Evolutionary conservation across 2,113 vertebrate genomes (phyloP).

Genomic region (Narcine bancroftii): DNA sequence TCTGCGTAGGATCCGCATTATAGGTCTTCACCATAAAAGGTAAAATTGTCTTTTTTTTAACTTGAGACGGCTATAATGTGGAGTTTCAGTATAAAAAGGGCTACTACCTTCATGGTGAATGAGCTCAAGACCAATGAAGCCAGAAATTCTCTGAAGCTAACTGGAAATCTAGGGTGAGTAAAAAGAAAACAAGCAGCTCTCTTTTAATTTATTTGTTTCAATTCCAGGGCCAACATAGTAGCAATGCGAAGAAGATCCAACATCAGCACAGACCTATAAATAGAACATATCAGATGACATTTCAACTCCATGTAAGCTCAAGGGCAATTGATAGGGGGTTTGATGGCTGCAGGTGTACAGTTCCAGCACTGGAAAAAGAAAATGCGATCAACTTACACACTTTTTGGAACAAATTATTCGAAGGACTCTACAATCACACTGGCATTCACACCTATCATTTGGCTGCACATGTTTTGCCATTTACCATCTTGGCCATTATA

Average conservation of each 20-base stretch:
- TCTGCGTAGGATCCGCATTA: too few relatives aligned
- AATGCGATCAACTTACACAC: not conserved
- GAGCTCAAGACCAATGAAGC: not conserved
- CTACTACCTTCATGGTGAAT: not conserved
- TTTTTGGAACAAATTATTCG: not conserved
- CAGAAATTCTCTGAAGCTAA: not conserved
- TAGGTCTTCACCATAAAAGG: too few relatives aligned
- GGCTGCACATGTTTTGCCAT: not conserved
- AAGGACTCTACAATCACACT: not conserved
- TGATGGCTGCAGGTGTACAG: not conserved
- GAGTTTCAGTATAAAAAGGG: too few relatives aligned
- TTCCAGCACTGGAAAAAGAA: not conserved
- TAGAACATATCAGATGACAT: not conserved
- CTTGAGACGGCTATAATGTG: too few relatives aligned
- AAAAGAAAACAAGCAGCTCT: not conserved
- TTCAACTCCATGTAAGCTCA: not conserved
- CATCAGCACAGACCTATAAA: not conserved
- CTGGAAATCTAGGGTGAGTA: not conserved
- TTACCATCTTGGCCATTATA: not conserved
- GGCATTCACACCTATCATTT: not conserved
- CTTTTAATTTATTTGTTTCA: slow-evolving; percentile 10
- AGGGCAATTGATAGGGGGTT: not conserved
- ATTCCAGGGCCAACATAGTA: not conserved
- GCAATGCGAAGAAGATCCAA: not conserved
- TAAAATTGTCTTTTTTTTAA: too few relatives aligned